Conservation (phyloP, 2,888 invertebrate genomes). For the Capitulum mitella region DNA sequence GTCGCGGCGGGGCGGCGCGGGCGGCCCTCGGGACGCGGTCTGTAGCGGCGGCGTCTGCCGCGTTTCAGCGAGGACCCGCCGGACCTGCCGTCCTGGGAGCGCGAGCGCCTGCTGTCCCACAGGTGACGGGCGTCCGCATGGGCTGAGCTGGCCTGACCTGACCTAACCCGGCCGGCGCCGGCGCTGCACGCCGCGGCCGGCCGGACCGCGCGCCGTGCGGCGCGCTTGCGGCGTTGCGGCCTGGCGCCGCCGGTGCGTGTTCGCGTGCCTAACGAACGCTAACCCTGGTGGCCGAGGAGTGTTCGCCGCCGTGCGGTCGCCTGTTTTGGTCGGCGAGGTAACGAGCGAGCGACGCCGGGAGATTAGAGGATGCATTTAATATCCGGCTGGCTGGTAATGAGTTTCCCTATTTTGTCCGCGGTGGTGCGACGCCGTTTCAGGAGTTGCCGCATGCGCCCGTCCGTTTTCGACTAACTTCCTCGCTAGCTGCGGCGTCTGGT, state of each 20-base stretch:
- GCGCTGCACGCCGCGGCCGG: too few species aligned
- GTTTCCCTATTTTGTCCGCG: too few species aligned
- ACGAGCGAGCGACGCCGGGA: neutral
- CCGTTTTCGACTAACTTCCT: neutral
- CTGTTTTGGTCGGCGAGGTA: neutral
- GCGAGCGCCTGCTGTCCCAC: slow-evolving; percentile 15
- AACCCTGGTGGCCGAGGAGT: neutral
- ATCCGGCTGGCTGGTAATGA: neutral
- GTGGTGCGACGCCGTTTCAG: too few species aligned
- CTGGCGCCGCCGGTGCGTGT: too few species aligned
- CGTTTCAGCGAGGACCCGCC: neutral
- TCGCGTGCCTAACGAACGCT: neutral
- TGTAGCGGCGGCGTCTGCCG: neutral
- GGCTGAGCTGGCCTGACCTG: neutral
- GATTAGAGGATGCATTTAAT: too few species aligned
- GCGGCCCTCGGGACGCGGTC: too few species aligned
- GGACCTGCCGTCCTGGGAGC: slow-evolving; percentile 14
- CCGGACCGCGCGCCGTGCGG: too few species aligned
- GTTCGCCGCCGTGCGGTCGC: neutral
- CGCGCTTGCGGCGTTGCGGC: too few species aligned
- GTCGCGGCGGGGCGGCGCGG: too few species aligned
- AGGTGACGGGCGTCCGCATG: slow-evolving; percentile 10
- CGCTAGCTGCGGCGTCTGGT: neutral
- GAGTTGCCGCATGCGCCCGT: neutral
- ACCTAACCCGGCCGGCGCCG: neutral